Base-by-base conservation (phyloP, 2,888 invertebrate species). In the Apantesis nais region DNA sequence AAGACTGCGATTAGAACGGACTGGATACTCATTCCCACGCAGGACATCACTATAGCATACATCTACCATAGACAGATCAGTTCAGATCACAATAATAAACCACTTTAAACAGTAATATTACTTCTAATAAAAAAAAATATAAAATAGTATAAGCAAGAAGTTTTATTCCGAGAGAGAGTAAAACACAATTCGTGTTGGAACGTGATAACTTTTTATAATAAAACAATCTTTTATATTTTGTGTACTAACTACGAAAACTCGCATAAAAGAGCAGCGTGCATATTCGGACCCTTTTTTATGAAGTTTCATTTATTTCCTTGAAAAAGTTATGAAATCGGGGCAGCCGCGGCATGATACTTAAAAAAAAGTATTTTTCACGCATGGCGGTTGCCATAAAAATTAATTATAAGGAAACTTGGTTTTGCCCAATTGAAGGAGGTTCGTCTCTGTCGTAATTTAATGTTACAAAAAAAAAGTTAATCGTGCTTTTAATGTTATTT, bases 211-310 rank as follows among this genome's bases (percentile, higher is more conserved):
- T 82, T 81, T 81, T 74, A 74, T 60, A 80, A 74, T 74, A 78
- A 75, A 81, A 76, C 74, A 72, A 68, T 70, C 76, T 70, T 80
- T 80, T 82, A 82, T 82, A 80, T 81, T 82, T 78, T 75, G 72
- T 78, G 69, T 73, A 78, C 74, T 74, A 72, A 75, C 74, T 74
- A 80, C 76, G 80, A 82, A 82, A 81, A 80, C 76, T 78, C 76
- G 70, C 73, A 82, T 80, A 79, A 74, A 78, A 76, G 73, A 78
- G 62, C 63, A 37, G 58, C 73, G 66, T 79, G 72, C 75, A 81
- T 78, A 80, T 74, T 74, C 69, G 76, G 78, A 75, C 79, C 81
- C 79, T 81, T 81, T 79, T 80, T 81, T 80, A 79, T 55, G 62
- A 75, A 75, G 64, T 81, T 75, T 44, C 73, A 66, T 81, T 78